Base-by-base conservation (phyloP, 2,113 vertebrate genomes). In the Octodon degus region DNA sequence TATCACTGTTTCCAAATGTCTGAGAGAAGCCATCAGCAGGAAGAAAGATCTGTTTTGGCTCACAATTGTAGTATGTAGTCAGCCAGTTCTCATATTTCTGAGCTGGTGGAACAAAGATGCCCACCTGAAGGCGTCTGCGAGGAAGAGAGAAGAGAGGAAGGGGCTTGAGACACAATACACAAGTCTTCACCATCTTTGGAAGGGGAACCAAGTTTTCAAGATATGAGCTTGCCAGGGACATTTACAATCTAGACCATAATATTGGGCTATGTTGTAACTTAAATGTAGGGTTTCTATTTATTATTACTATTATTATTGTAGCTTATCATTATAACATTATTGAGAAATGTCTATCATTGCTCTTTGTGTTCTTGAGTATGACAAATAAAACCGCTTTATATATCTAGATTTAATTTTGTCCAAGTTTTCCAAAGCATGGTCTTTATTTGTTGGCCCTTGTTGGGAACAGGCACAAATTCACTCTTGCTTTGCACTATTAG, bases 331-430 rank as follows among this genome's bases (percentile, higher is more conserved):
- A 67, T 37, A 63, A 43, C 30, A 65, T 43, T 60, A 40, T 40
- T 1, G 17, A 84, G 40, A 82, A 80, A 17, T 58, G 4, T 68
- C 50, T 60, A 86, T 50, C 34, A 79, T 74, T 85, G 20, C 16
- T 88, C 85, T 94, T 79, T 80, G 2, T 72, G 30, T 84, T 97
- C 94, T 60, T 40, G 16, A 87, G 82, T 47, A 27, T 60, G 79
- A 30, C 5, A 53, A 94, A 91, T 47, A 68, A 81, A 96, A n/a
- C 13, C 32, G 47, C 83, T 83, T 87, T 27, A 6, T 79, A 58
- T 82, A 55, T 80, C 55, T 74, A 40, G 19, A 47, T n/a, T 96
- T 58, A 65, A 24, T 32, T 90, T 72, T 86, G 43, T 25, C 50
- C 77, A 65, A 84, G 40, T 1, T 80, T 96, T 91, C 72, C 24